Evolutionary conservation across 2,888 invertebrate genomes (phyloP).

Genomic region (Oxyscelio sp.): DNA sequence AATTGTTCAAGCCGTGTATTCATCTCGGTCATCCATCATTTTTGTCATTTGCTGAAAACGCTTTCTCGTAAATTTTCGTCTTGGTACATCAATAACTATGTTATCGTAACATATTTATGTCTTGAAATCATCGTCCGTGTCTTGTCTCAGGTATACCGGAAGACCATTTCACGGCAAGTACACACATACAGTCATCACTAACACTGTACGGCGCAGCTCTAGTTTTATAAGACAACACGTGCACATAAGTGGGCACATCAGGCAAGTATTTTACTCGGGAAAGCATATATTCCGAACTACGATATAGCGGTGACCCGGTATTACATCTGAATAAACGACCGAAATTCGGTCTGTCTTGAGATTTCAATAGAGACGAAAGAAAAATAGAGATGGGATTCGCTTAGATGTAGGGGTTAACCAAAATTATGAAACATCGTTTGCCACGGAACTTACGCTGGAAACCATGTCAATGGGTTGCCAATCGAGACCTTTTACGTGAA

Average conservation of each 20-base stretch:
- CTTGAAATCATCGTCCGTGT: constrained; percentile 1
- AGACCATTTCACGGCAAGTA: constrained; percentile 31
- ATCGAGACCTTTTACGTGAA: constrained; percentile 79
- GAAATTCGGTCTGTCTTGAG: constrained; percentile 3
- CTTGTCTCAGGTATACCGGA: constrained; percentile 26
- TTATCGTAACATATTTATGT: constrained; percentile 17
- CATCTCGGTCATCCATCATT: neutral
- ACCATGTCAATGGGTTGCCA: constrained; percentile 72
- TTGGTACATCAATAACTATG: neutral
- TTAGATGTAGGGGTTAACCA: constrained; percentile 28
- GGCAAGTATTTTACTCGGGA: constrained; percentile 49
- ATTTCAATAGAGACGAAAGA: constrained; percentile 23
- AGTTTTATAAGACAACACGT: constrained; percentile 62
- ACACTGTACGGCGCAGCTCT: constrained; percentile 23
- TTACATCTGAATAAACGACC: constrained; percentile 37
- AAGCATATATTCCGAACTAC: constrained; percentile 18
- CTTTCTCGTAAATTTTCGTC: constrained; percentile 6
- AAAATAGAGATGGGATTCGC: neutral
- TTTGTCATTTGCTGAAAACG: neutral
- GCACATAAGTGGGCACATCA: constrained; percentile 64
- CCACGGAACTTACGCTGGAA: constrained; percentile 25
- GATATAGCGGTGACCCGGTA: constrained; percentile 20
- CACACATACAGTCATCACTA: constrained; percentile 36
- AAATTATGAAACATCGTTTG: constrained; percentile 41
- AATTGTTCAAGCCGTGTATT: neutral